Conservation (phyloP, 2,113 vertebrate genomes). For the Diadophis punctatus region DNA sequence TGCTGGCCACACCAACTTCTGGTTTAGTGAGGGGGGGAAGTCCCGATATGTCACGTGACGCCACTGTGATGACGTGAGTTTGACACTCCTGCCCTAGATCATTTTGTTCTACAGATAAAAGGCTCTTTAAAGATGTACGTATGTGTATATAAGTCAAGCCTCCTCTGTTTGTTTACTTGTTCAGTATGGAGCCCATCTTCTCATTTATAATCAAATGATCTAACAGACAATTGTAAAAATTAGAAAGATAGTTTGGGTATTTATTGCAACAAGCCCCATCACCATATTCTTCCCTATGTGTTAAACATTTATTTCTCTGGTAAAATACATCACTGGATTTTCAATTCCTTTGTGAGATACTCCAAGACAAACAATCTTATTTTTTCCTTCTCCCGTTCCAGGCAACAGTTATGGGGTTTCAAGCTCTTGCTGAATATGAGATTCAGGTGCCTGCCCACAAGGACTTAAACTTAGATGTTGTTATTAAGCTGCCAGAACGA, state of each 20-base stretch:
- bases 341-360: neutral
- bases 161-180: neutral
- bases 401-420: slow-evolving; percentile 88
- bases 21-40: neutral
- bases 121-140: neutral
- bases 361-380: neutral
- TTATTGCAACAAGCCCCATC: neutral
- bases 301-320: neutral
- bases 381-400: slow-evolving; percentile 44
- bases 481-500: slow-evolving; percentile 71
- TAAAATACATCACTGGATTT: neutral
- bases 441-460: slow-evolving; percentile 11
- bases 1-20: no score
- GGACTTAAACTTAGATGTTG: slow-evolving; percentile 73
- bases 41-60: no score
- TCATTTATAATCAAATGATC: neutral
- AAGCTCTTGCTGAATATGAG: slow-evolving; percentile 83
- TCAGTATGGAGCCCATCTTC: neutral
- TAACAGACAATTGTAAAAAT: neutral
- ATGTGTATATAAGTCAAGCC: neutral
- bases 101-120: neutral
- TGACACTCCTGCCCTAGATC: neutral
- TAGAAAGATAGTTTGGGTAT: neutral
- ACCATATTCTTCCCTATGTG: neutral
- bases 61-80: no score